Conservation (phyloP, 2,113 vertebrate genomes). For the Nothoprocta perdicaria region DNA sequence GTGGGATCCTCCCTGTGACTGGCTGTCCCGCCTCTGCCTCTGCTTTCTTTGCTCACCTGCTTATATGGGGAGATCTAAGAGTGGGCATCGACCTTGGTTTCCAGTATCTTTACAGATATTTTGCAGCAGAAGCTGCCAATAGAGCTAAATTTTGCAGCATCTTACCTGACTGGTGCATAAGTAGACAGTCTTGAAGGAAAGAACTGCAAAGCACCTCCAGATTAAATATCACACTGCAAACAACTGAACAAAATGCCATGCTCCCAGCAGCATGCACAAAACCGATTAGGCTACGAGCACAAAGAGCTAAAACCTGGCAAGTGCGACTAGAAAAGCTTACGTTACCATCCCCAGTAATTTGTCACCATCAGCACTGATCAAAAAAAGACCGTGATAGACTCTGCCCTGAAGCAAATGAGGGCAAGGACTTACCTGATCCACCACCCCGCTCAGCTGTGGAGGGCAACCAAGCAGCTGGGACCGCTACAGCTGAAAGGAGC, state of each 20-base stretch:
- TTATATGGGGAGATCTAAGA: fast-evolving
- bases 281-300: background rate
- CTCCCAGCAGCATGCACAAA: background rate
- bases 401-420: background rate
- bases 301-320: background rate
- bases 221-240: background rate
- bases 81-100: background rate
- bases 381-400: background rate
- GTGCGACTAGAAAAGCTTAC: background rate
- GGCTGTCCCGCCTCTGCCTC: background rate
- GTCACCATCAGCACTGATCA: fast-evolving
- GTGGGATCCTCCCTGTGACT: fast-evolving
- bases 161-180: background rate
- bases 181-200: background rate
- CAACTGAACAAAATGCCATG: background rate
- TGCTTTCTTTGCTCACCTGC: background rate
- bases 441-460: background rate
- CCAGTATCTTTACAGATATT: background rate
- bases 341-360: fast-evolving
- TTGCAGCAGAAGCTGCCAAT: background rate
- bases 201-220: background rate
- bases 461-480: background rate
- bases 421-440: background rate
- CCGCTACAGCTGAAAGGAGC: background rate
- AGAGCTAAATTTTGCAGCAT: background rate